Evolutionary conservation across 2,888 invertebrate species (phyloP).

Genomic region (Opisthograptis luteolata): DNA sequence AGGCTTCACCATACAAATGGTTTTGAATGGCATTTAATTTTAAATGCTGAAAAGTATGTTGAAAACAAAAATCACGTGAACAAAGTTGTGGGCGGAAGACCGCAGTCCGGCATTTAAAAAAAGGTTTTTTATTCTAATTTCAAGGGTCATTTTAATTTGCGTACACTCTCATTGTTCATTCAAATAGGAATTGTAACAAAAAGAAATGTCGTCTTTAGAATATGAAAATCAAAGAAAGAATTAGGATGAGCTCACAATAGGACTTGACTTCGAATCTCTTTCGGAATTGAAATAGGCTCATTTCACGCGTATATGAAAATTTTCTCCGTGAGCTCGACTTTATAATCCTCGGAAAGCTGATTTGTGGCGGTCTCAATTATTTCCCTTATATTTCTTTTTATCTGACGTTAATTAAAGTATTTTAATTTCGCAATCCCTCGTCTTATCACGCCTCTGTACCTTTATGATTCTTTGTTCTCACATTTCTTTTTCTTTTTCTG

Average conservation of each 20-base stretch:
- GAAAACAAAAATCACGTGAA: no score
- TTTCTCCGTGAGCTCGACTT: slow-evolving; percentile 48
- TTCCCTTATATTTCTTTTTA: slow-evolving; percentile 51
- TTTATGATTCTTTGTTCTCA: slow-evolving; percentile 61
- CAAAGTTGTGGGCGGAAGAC: no score
- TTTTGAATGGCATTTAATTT: no score
- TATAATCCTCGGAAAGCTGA: slow-evolving; percentile 55
- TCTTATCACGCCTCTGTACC: slow-evolving; percentile 43
- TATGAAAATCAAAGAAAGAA: slow-evolving; percentile 55
- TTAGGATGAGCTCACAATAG: slow-evolving; percentile 56
- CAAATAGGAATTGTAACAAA: slow-evolving; percentile 23
- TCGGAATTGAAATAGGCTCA: slow-evolving; percentile 55
- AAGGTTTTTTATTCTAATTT: slow-evolving; percentile 5
- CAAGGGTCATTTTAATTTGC: slow-evolving; percentile 8
- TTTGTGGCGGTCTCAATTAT: slow-evolving; percentile 52
- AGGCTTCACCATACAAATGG: no score
- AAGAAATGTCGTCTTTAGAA: slow-evolving; percentile 48
- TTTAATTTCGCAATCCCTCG: slow-evolving; percentile 55
- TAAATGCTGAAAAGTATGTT: no score
- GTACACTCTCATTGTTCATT: neutral
- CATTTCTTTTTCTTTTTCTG: slow-evolving; percentile 52
- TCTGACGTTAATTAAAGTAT: slow-evolving; percentile 68
- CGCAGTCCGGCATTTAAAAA: neutral
- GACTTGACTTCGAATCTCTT: slow-evolving; percentile 50
- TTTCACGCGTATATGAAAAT: slow-evolving; percentile 61